These are phyloP conservation scores for Eleutherodactylus coqui DNA, from an alignment of 2,797 vertebrate genomes.

Conservation along the genomic window DNA sequence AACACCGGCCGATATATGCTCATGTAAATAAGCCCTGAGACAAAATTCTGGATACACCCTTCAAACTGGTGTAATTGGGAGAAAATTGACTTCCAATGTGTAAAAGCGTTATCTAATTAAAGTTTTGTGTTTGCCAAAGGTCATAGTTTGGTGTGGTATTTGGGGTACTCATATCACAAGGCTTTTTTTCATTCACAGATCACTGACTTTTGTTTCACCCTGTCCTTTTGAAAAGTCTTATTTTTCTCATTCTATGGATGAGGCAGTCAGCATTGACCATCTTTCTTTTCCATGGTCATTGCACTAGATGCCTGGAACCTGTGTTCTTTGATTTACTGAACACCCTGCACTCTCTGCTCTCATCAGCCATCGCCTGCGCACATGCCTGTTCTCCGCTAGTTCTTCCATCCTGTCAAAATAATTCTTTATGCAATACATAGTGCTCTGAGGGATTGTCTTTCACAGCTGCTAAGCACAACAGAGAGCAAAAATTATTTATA, in stretches of 20 bases:
- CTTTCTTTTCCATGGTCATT: conserved; percentile 1
- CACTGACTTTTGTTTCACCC: too few species aligned
- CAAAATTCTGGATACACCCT: too few species aligned
- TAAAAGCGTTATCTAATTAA: too few species aligned
- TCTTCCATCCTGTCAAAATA: conserved; percentile 25
- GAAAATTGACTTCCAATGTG: too few species aligned
- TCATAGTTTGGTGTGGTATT: too few species aligned
- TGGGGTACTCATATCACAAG: too few species aligned
- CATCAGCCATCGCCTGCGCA: conserved; percentile 7
- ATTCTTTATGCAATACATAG: conserved; percentile 25
- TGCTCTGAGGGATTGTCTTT: conserved; percentile 38
- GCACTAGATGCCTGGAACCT: neutral
- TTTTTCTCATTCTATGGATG: neutral
- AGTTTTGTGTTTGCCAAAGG: too few species aligned
- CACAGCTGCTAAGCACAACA: conserved; percentile 20
- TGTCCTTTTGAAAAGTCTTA: neutral
- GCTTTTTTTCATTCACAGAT: too few species aligned
- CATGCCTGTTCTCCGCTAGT: neutral
- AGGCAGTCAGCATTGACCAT: neutral
- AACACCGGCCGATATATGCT: too few species aligned
- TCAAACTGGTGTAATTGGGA: too few species aligned
- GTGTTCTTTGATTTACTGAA: conserved; percentile 8
- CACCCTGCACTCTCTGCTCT: neutral
- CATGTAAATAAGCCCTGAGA: too few species aligned
- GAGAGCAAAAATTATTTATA: conserved; percentile 15